phyloP scores from a whole-genome alignment of 2,113 vertebrate species.

The Hirundichthys speculiger region DNA sequence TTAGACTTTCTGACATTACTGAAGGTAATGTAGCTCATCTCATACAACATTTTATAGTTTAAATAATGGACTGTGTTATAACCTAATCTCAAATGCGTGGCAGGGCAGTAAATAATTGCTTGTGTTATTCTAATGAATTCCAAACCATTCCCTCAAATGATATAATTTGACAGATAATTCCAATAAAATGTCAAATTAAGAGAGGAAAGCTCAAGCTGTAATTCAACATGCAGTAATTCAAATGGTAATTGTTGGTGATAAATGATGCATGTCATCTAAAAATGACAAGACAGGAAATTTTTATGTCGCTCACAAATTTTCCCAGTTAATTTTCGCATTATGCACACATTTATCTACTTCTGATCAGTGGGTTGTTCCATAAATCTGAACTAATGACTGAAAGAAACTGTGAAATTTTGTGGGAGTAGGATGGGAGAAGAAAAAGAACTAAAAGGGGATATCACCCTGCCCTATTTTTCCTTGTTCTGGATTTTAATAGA shows the following conservation, averaged over 20 bases:
- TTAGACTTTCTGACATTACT: no score
- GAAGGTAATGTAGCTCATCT: constrained; percentile 4
- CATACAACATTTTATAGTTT: background rate
- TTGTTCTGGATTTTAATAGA: constrained; percentile 75
- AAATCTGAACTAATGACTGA: constrained; percentile 67
- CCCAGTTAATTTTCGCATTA: constrained; percentile 19
- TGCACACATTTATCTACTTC: constrained; percentile 47
- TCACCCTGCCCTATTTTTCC: constrained; percentile 56
- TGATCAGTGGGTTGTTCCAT: constrained; percentile 45
- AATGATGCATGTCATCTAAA: constrained; percentile 26
- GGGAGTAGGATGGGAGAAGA: background rate
- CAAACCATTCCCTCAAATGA: background rate
- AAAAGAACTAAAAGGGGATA: constrained; percentile 17
- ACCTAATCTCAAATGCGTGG: background rate
- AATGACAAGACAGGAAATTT: constrained; percentile 28
- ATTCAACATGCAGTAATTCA: background rate
- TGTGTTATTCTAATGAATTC: background rate
- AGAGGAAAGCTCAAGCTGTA: background rate
- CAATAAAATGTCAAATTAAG: constrained; percentile 6
- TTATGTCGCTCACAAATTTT: constrained; percentile 22
- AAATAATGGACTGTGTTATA: background rate
- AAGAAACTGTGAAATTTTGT: constrained; percentile 30
- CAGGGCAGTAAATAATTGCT: background rate
- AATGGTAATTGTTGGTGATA: constrained; percentile 16
- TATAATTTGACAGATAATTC: constrained; percentile 2